Percentiles rank a stretch among this genome's conserved stretches.
phyloP scores from a whole-genome alignment of 2,113 vertebrate genomes.

The Mesoclemmys tuberculata region DNA sequence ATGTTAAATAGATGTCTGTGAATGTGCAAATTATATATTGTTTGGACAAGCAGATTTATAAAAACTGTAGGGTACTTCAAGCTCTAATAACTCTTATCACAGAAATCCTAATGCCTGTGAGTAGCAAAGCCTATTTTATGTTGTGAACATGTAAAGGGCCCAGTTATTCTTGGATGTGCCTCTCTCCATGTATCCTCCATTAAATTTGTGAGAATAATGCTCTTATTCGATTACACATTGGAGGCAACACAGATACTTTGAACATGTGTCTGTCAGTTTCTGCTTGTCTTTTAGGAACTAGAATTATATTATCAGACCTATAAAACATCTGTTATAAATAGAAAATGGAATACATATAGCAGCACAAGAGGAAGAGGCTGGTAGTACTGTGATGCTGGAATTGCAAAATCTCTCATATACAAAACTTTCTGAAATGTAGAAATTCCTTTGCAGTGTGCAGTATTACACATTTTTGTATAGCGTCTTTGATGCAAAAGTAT shows the following conservation, averaged over 20 bases:
- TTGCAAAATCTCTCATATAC: neutral
- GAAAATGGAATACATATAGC: neutral
- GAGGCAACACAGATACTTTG: neutral
- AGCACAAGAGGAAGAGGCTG: neutral
- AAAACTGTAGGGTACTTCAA: neutral
- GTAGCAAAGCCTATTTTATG: neutral
- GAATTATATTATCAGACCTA: neutral
- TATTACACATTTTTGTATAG: neutral
- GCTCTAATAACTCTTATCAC: neutral
- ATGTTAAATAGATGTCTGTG: neutral
- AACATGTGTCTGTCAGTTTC: neutral
- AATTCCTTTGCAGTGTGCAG: neutral
- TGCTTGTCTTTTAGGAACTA: neutral
- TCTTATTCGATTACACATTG: neutral
- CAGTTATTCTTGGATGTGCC: neutral
- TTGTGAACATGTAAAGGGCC: neutral
- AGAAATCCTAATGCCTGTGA: neutral
- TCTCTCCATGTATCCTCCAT: neutral
- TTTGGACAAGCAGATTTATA: neutral
- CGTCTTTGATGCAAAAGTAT: neutral
- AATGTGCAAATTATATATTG: neutral
- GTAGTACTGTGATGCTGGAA: neutral
- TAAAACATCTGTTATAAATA: neutral
- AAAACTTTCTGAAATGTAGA: neutral
- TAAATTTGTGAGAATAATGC: neutral